Evolutionary conservation across 2,797 vertebrate species (phyloP).

Genomic region (Onychomys torridus): DNA sequence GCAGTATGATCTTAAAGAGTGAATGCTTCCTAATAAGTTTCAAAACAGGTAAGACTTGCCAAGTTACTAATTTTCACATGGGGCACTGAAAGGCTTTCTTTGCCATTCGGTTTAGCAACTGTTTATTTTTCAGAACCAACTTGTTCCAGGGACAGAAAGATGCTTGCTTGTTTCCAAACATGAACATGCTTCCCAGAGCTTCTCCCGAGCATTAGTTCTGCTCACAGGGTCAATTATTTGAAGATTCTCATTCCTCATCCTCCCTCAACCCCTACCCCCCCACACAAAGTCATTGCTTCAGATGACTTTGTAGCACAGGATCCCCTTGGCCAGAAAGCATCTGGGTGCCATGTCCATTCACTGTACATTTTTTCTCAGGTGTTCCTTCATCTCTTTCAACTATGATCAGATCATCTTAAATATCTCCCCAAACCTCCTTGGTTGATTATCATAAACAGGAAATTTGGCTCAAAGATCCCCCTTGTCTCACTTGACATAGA

Average conservation of each 20-base stretch:
- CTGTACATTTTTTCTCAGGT: background rate
- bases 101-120: slow-evolving; percentile 13
- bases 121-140: background rate
- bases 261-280: background rate
- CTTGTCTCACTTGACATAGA: background rate
- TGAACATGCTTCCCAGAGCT: slow-evolving; percentile 3
- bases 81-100: background rate
- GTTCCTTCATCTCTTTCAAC: slow-evolving; percentile 21
- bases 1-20: background rate
- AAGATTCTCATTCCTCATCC: background rate
- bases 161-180: background rate
- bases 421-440: background rate
- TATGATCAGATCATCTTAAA: slow-evolving; percentile 10
- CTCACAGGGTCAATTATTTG: background rate
- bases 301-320: background rate
- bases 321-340: background rate
- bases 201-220: slow-evolving; percentile 15
- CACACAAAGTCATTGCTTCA: slow-evolving; percentile 1
- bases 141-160: background rate
- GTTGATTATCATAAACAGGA: background rate
- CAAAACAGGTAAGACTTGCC: slow-evolving; percentile 4
- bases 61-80: background rate
- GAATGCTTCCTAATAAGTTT: slow-evolving; percentile 13
- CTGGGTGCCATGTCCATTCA: background rate
- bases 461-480: background rate